Evolutionary conservation across 2,888 invertebrate genomes (phyloP).

Genomic region (Macrosiphum euphorbiae): DNA sequence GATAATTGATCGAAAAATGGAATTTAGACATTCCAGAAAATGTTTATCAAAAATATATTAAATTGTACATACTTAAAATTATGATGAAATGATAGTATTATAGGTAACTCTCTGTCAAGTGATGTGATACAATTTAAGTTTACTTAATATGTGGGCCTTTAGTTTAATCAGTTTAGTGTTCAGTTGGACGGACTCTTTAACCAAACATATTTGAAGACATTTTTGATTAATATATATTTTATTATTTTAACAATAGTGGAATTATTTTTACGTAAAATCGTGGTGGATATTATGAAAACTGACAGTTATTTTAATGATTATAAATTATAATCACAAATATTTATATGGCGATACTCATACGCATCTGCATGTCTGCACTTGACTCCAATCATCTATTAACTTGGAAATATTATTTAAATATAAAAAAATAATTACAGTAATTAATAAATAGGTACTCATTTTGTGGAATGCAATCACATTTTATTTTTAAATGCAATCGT

Average conservation of each 20-base stretch:
- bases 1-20: not conserved
- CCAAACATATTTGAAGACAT: too few relatives aligned
- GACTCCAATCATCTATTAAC: not conserved
- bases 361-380: not conserved
- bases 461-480: too few relatives aligned
- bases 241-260: not conserved
- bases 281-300: not conserved
- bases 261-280: not conserved
- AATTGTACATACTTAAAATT: not conserved
- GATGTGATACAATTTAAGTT: not conserved
- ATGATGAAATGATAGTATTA: not conserved
- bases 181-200: not conserved
- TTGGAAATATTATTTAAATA: not conserved
- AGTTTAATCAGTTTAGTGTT: not conserved
- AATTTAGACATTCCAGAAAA: not conserved
- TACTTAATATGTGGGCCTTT: not conserved
- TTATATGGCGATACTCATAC: not conserved
- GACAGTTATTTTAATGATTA: not conserved
- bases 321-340: not conserved
- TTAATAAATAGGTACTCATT: too few relatives aligned
- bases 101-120: not conserved
- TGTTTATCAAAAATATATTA: not conserved
- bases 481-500: too few relatives aligned
- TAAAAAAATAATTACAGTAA: too few relatives aligned
- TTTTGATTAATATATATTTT: too few relatives aligned